Evolutionary conservation across 2,113 vertebrate genomes (phyloP).

Genomic region (Cnemophilus loriae): DNA sequence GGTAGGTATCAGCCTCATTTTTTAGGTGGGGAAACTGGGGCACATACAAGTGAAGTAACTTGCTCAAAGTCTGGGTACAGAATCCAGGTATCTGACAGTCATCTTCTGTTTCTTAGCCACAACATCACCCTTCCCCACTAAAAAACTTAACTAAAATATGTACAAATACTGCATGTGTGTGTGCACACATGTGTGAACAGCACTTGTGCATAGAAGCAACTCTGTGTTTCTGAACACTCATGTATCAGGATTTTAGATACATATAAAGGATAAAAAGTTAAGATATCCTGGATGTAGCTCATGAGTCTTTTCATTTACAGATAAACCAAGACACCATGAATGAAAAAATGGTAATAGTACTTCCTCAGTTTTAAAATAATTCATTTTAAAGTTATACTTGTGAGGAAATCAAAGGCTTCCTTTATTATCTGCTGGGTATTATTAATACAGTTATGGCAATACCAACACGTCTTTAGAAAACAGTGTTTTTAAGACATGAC

Average conservation of each 20-base stretch:
- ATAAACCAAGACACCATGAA: background rate
- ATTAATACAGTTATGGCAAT: background rate
- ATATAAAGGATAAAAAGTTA: background rate
- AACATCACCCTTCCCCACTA: background rate
- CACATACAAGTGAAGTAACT: background rate
- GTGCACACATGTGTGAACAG: background rate
- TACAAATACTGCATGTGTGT: background rate
- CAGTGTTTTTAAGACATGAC: background rate
- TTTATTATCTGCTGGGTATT: constrained; percentile 27
- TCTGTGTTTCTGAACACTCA: background rate
- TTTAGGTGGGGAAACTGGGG: background rate
- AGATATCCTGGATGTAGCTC: background rate
- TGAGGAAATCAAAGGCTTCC: background rate
- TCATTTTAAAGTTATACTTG: background rate
- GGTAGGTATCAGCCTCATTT: background rate
- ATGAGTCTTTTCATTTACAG: background rate
- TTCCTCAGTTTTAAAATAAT: background rate
- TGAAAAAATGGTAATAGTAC: background rate
- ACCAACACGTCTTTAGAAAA: background rate
- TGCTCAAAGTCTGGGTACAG: background rate
- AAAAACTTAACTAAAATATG: background rate
- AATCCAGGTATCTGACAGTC: background rate
- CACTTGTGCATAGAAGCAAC: background rate
- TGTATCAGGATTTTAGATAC: background rate
- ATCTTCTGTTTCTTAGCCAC: background rate